phyloP scores from a whole-genome alignment of 2,888 invertebrate genomes.

The Drosophila anceps region DNA sequence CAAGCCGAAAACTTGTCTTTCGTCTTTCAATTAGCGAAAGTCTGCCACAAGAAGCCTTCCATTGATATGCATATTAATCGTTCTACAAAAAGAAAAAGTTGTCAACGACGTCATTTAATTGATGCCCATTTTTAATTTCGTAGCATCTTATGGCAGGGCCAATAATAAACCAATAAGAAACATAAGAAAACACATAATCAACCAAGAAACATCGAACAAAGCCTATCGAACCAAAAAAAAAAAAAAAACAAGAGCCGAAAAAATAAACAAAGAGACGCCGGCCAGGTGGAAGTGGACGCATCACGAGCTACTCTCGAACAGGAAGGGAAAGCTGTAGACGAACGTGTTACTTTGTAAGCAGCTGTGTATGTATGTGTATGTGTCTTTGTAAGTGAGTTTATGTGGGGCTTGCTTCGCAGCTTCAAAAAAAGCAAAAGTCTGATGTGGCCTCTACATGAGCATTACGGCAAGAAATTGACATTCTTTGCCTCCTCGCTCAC shows the following conservation, averaged over 20 bases:
- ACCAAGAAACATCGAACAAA: constrained; percentile 43
- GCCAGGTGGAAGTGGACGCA: constrained; percentile 51
- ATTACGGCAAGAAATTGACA: constrained; percentile 80
- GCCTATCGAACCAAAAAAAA: constrained; percentile 60
- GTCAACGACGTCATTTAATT: constrained; percentile 49
- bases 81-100: constrained; percentile 76
- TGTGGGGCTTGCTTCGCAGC: constrained; percentile 73
- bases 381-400: constrained; percentile 29
- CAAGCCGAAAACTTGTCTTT: constrained; percentile 37
- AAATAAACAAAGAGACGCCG: constrained; percentile 27
- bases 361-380: constrained; percentile 18
- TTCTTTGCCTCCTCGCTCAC: constrained; percentile 70
- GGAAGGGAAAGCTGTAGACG: constrained; percentile 82
- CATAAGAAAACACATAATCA: constrained; percentile 31
- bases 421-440: constrained; percentile 84
- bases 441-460: constrained; percentile 49
- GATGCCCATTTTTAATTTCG: constrained; percentile 72
- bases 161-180: constrained; percentile 43
- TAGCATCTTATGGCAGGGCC: constrained; percentile 44
- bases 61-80: constrained; percentile 65
- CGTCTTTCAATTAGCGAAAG: constrained; percentile 76
- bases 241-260: constrained; percentile 29
- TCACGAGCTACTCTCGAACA: constrained; percentile 67
- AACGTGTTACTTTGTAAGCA: constrained; percentile 54
- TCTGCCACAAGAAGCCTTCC: constrained; percentile 55